phyloP scores from a whole-genome alignment of 2,113 vertebrate genomes.

The Glaucidium brasilianum region DNA sequence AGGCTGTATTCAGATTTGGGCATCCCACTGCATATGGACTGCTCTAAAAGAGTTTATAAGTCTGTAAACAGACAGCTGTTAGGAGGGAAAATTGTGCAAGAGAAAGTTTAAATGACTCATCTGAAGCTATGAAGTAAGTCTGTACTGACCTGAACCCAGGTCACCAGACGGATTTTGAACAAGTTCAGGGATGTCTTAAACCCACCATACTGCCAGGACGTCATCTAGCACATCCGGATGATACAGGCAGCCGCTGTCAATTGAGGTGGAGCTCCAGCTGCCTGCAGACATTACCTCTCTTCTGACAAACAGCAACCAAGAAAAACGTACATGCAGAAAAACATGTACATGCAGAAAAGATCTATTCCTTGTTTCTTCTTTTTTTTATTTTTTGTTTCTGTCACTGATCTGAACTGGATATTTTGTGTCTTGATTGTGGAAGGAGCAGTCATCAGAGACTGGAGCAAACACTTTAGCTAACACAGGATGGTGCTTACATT shows the following conservation, averaged over 20 bases:
- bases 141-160: background rate
- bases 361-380: background rate
- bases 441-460: background rate
- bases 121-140: background rate
- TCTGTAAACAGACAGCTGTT: background rate
- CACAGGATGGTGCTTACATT: background rate
- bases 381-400: background rate
- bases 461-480: background rate
- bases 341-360: background rate
- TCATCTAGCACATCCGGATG: background rate
- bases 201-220: rapidly evolving
- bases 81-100: background rate
- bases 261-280: background rate
- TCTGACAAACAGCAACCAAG: background rate
- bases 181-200: background rate
- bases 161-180: background rate
- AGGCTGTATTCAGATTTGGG: background rate
- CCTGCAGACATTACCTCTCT: background rate
- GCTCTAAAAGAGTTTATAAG: background rate
- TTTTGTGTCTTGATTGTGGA: background rate
- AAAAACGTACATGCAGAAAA: background rate
- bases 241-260: background rate
- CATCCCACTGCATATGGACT: background rate
- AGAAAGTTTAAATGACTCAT: background rate
- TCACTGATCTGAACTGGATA: background rate